phyloP scores from a whole-genome alignment of 2,797 vertebrate genomes.

The Gastrophryne carolinensis region DNA sequence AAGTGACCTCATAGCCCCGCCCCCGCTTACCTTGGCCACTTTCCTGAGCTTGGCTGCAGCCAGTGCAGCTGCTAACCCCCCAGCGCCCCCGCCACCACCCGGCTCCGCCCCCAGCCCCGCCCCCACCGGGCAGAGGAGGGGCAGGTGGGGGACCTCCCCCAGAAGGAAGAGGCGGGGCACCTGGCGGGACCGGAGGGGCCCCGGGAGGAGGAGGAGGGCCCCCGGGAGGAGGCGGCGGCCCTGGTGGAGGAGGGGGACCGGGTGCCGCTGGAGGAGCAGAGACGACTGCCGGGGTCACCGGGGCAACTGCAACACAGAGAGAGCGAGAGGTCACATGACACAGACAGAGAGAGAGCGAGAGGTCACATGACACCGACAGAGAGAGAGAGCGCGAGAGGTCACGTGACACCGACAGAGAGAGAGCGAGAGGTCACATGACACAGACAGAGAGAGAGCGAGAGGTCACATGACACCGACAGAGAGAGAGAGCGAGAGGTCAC shows the following conservation, averaged over 20 bases:
- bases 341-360: background rate
- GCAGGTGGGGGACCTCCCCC: conserved; percentile 70
- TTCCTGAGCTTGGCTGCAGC: conserved; percentile 82
- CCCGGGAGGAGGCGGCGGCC: conserved; percentile 59
- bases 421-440: background rate
- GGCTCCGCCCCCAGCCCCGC: conserved; percentile 46
- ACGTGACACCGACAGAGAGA: background rate
- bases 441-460: background rate
- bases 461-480: background rate
- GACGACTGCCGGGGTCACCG: background rate
- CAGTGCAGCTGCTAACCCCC: conserved; percentile 74
- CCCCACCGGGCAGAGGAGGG: conserved; percentile 74
- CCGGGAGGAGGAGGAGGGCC: conserved; percentile 58
- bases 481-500: background rate
- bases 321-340: background rate
- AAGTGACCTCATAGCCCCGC: background rate
- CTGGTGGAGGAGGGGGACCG: conserved; percentile 52
- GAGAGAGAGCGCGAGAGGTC: background rate
- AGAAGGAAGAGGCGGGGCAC: conserved; percentile 50
- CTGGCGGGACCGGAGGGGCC: conserved; percentile 58
- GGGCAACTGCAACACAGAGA: conserved; percentile 16
- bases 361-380: background rate
- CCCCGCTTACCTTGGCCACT: conserved; percentile 70
- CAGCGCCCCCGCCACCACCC: conserved; percentile 56
- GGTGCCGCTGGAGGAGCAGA: background rate